Conservation (phyloP, 2,113 vertebrate genomes). For the Circaetus cinerascens region DNA sequence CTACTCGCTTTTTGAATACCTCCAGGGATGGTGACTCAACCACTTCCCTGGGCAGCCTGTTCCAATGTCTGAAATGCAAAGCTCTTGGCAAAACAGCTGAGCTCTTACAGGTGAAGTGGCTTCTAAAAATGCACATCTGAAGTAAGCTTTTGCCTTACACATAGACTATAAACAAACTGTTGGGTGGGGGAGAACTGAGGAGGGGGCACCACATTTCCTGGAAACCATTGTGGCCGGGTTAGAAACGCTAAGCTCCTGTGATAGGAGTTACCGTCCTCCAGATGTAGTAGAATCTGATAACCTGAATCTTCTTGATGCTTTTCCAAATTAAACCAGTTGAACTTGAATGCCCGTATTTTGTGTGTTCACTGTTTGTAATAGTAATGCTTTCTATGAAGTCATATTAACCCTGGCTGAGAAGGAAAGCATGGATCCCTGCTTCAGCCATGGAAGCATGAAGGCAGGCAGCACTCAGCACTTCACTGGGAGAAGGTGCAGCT, state of each 20-base stretch:
- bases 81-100: neutral
- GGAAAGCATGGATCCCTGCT: neutral
- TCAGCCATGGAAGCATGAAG: neutral
- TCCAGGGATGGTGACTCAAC: no score
- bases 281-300: neutral
- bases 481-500: neutral
- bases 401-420: neutral
- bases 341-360: neutral
- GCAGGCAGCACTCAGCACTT: rapidly evolving
- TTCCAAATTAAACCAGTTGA: neutral
- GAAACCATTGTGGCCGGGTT: rapidly evolving
- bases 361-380: neutral
- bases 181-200: rapidly evolving
- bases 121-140: neutral
- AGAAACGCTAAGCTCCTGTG: neutral
- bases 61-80: neutral
- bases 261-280: neutral
- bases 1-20: no score
- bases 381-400: neutral
- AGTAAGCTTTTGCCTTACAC: neutral
- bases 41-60: no score
- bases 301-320: neutral
- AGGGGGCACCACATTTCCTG: neutral
- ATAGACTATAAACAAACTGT: neutral
- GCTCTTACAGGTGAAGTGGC: neutral